Conservation (phyloP, 2,888 invertebrate genomes). For the Ennomos quercinarius region DNA sequence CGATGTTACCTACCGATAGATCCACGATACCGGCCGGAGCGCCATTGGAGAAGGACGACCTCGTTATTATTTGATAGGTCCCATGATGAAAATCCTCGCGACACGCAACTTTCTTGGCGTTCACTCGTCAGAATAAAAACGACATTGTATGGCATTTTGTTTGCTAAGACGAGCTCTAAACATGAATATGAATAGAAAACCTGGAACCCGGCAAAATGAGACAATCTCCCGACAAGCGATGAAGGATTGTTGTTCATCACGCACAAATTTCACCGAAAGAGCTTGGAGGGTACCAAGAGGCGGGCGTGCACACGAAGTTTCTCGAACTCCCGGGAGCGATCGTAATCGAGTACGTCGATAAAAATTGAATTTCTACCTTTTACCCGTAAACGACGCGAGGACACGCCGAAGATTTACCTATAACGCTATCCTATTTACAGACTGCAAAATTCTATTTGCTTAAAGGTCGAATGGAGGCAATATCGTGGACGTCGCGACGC, state of each 20-base stretch:
- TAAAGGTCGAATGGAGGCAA: constrained; percentile 83
- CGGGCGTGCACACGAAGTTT: constrained; percentile 30
- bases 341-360: constrained; percentile 65
- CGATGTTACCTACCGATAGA: constrained; percentile 69
- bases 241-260: constrained; percentile 78
- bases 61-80: constrained; percentile 82
- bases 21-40: constrained; percentile 69
- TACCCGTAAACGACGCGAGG: constrained; percentile 64
- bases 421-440: constrained; percentile 79
- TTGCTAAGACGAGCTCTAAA: constrained; percentile 56
- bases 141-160: constrained; percentile 73
- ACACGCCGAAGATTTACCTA: constrained; percentile 74
- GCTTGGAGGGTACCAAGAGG: constrained; percentile 33
- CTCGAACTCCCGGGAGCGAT: constrained; percentile 49
- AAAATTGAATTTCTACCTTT: constrained; percentile 74
- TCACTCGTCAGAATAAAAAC: constrained; percentile 80
- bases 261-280: constrained; percentile 67
- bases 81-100: constrained; percentile 78
- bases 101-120: constrained; percentile 80
- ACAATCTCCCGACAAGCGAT: constrained; percentile 72
- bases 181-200: constrained; percentile 76
- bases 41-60: constrained; percentile 69
- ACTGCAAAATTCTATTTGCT: constrained; percentile 82
- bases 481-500: constrained; percentile 82
- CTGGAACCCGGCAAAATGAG: constrained; percentile 62